Conservation (phyloP, 2,797 vertebrate genomes). For the Lophotriccus pileatus region DNA sequence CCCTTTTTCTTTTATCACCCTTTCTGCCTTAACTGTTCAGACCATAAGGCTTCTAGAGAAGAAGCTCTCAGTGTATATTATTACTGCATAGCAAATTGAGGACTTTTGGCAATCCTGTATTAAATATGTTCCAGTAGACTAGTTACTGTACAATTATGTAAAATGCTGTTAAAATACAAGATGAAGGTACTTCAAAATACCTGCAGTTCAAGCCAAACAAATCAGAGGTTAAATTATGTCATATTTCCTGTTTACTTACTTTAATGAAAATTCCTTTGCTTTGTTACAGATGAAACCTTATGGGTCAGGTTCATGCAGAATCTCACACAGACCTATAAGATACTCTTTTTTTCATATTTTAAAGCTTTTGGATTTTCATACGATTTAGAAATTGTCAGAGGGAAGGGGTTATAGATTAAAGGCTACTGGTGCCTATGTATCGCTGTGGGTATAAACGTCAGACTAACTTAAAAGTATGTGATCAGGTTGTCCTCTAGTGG, state of each 20-base stretch:
- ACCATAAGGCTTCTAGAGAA: background rate
- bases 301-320: background rate
- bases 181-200: background rate
- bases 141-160: background rate
- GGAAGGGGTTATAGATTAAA: background rate
- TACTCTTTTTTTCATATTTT: background rate
- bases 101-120: background rate
- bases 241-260: background rate
- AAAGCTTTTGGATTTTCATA: background rate
- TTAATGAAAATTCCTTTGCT: background rate
- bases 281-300: background rate
- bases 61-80: background rate
- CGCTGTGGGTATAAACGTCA: background rate
- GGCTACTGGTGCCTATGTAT: background rate
- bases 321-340: background rate
- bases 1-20: background rate
- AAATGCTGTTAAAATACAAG: background rate
- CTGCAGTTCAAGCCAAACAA: background rate
- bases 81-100: background rate
- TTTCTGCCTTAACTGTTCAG: background rate
- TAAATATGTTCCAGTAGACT: background rate
- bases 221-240: background rate
- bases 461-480: slow-evolving; percentile 30
- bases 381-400: fast-evolving
- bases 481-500: slow-evolving; percentile 69